Evolutionary conservation across 2,113 vertebrate species (phyloP).

Genomic region (Microtus ochrogaster): DNA sequence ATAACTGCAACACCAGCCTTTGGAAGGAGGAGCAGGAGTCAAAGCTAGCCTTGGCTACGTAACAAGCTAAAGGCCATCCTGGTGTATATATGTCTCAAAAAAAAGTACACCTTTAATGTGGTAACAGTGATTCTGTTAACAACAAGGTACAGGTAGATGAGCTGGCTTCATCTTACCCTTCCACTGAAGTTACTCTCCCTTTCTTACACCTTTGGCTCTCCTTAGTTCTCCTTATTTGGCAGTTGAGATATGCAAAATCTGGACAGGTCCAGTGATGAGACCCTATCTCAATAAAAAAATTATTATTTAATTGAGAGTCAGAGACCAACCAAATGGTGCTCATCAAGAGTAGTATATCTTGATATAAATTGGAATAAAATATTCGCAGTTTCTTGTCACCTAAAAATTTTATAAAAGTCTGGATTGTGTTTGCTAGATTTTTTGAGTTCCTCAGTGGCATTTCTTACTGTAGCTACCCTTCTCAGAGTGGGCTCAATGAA

Average conservation of each 20-base stretch:
- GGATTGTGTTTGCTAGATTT: constrained; percentile 19
- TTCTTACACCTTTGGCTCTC: constrained; percentile 39
- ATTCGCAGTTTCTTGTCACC: constrained; percentile 36
- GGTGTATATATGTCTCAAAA: not conserved
- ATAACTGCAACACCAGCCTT: not conserved
- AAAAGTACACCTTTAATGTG: not conserved
- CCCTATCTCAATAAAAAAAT: not conserved
- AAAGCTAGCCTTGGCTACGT: not conserved
- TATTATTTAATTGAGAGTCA: not conserved
- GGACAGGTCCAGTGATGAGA: not conserved
- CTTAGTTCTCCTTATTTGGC: constrained; percentile 60
- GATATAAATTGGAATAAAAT: constrained; percentile 53
- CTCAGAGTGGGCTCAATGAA: not conserved
- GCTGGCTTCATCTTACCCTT: constrained; percentile 31
- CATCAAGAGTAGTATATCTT: constrained; percentile 35
- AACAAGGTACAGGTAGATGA: not conserved
- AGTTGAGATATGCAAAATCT: constrained; percentile 45
- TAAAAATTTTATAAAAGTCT: constrained; percentile 55
- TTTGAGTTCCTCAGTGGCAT: not conserved
- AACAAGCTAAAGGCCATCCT: not conserved
- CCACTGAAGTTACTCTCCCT: constrained; percentile 41
- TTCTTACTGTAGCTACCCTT: constrained; percentile 36
- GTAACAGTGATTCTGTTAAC: not conserved
- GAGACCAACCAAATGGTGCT: constrained; percentile 17
- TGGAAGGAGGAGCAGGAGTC: not conserved